phyloP scores from a whole-genome alignment of 2,797 vertebrate genomes.

The Sebastes nivosus region DNA sequence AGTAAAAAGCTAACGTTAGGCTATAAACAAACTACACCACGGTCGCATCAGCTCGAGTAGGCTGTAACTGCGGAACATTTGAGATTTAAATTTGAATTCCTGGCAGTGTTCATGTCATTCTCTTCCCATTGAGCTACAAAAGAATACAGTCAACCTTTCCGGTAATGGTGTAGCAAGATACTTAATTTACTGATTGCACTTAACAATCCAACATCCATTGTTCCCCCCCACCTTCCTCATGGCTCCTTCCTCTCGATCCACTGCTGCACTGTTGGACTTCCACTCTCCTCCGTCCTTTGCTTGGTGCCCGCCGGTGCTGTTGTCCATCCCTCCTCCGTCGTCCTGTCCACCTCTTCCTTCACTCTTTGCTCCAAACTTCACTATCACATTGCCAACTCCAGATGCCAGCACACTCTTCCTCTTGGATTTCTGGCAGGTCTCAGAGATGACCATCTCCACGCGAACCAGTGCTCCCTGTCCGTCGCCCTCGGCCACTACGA shows the following conservation, averaged over 20 bases:
- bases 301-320: constrained; percentile 83
- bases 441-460: constrained; percentile 94
- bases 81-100: neutral
- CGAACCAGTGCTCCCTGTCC: constrained; percentile 92
- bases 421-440: constrained; percentile 95
- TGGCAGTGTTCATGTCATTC: neutral
- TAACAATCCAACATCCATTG: neutral
- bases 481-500: constrained; percentile 89
- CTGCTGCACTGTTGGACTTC: constrained; percentile 81
- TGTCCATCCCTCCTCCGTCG: constrained; percentile 77
- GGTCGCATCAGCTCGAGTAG: fast-evolving
- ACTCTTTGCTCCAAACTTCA: constrained; percentile 87
- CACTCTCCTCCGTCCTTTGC: constrained; percentile 85
- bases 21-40: fast-evolving
- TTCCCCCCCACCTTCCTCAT: constrained; percentile 80
- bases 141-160: neutral
- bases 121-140: neutral
- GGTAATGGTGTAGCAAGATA: neutral
- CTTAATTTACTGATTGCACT: neutral
- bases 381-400: constrained; percentile 88
- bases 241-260: constrained; percentile 82
- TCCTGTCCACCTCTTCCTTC: constrained; percentile 78
- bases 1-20: no score
- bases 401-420: constrained; percentile 92
- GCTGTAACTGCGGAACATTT: no score